These are phyloP conservation scores for Sycophaga agraensis DNA, from an alignment of 1,140 invertebrate genomes.

Conservation along the genomic window DNA sequence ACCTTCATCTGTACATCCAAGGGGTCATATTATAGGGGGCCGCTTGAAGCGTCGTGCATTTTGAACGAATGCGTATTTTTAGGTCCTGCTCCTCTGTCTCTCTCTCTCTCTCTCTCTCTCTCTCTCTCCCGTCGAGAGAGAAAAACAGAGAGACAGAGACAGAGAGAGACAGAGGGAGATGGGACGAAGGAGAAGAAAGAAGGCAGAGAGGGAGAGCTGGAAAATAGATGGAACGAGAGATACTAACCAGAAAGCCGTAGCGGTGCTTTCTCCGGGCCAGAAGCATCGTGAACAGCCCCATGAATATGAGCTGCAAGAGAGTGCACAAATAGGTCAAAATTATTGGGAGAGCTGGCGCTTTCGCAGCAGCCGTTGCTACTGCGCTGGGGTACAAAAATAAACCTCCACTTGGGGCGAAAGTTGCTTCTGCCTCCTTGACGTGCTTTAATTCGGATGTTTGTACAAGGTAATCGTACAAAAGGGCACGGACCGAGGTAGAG, in stretches of 20 bases:
- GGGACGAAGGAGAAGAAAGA: not conserved
- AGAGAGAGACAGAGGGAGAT: not conserved
- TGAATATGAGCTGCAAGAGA: slow-evolving; percentile 70
- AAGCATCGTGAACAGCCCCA: slow-evolving; percentile 81
- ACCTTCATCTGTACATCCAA: slow-evolving; percentile 72
- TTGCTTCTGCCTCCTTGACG: too few species aligned
- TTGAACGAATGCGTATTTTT: not conserved
- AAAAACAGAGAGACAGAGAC: not conserved
- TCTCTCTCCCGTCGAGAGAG: too few species aligned
- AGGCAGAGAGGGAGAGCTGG: not conserved
- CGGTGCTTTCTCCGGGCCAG: slow-evolving; percentile 79
- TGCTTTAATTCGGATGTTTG: too few species aligned
- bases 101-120: too few species aligned
- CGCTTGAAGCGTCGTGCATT: not conserved
- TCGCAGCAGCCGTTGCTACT: too few species aligned
- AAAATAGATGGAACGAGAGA: not conserved
- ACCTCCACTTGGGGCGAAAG: too few species aligned
- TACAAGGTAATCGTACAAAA: too few species aligned
- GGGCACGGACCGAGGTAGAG: too few species aligned
- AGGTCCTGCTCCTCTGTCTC: not conserved
- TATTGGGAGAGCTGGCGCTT: too few species aligned
- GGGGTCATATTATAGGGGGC: too few species aligned
- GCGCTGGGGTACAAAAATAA: too few species aligned
- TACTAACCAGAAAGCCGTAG: slow-evolving; percentile 81
- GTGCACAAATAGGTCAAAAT: too few species aligned